These are phyloP conservation scores for Leptopilina drosophilae DNA, from an alignment of 2,888 invertebrate species.

Conservation along the genomic window DNA sequence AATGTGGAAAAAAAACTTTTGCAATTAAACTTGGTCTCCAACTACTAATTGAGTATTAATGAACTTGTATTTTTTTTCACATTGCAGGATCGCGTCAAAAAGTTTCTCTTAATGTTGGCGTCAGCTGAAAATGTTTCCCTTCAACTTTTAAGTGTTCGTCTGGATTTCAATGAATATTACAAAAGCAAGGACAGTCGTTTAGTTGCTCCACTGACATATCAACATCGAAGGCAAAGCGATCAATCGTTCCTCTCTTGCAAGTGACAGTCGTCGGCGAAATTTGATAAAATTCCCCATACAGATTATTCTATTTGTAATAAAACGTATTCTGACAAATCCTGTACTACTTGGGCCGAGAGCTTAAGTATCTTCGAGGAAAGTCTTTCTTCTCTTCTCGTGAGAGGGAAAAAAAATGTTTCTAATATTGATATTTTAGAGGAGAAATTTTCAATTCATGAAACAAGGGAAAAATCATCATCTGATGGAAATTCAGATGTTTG, in stretches of 20 bases:
- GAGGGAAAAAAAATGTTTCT: background rate
- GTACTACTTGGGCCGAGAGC: background rate
- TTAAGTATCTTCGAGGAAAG: conserved; percentile 3
- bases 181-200: conserved; percentile 88
- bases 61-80: conserved; percentile 42
- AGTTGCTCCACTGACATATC: conserved; percentile 79
- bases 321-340: conserved; percentile 6
- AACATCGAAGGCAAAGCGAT: conserved; percentile 72
- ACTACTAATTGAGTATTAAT: background rate
- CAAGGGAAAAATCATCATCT: background rate
- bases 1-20: background rate
- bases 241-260: conserved; percentile 67
- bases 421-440: background rate
- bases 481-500: background rate
- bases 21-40: too few species aligned
- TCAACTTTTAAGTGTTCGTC: conserved; percentile 92
- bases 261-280: conserved; percentile 62
- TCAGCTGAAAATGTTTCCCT: conserved; percentile 91
- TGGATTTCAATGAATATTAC: conserved; percentile 98
- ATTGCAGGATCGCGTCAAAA: conserved; percentile 88
- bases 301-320: conserved; percentile 7
- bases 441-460: background rate
- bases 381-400: background rate
- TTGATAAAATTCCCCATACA: background rate
- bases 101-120: conserved; percentile 90